Conservation (phyloP, 2,113 vertebrate species). For the Cyphomyrus discorhynchus region DNA sequence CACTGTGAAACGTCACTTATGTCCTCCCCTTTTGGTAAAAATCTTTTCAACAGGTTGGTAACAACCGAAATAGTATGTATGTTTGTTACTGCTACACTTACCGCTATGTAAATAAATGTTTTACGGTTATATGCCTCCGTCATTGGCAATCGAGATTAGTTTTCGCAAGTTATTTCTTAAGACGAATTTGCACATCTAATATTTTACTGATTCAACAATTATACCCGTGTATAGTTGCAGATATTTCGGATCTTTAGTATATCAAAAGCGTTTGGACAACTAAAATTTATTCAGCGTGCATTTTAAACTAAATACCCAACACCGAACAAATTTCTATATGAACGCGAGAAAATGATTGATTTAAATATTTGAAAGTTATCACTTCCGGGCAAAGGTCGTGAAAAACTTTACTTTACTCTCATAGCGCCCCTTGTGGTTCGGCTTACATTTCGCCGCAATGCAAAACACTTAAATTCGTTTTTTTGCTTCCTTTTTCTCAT, state of each 20-base stretch:
- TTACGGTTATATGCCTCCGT: background rate
- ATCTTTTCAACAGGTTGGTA: background rate
- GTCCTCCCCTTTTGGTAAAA: background rate
- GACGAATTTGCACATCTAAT: background rate
- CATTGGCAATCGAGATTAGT: background rate
- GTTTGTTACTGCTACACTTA: background rate
- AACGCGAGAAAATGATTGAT: background rate
- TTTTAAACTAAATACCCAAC: background rate
- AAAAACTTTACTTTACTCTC: background rate
- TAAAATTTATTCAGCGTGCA: background rate
- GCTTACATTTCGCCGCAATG: background rate
- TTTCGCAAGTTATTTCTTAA: background rate
- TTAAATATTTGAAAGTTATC: background rate
- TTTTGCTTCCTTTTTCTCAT: background rate
- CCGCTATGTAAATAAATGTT: background rate
- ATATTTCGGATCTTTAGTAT: background rate
- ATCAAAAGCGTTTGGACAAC: background rate
- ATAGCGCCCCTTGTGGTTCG: background rate
- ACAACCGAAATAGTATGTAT: background rate
- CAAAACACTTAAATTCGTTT: background rate
- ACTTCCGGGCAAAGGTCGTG: background rate
- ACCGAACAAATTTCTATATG: background rate
- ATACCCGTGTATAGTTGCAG: background rate
- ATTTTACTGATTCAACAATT: background rate
- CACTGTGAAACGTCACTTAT: background rate